Base-by-base conservation (phyloP, 2,888 invertebrate genomes). In the Neria commutata region DNA sequence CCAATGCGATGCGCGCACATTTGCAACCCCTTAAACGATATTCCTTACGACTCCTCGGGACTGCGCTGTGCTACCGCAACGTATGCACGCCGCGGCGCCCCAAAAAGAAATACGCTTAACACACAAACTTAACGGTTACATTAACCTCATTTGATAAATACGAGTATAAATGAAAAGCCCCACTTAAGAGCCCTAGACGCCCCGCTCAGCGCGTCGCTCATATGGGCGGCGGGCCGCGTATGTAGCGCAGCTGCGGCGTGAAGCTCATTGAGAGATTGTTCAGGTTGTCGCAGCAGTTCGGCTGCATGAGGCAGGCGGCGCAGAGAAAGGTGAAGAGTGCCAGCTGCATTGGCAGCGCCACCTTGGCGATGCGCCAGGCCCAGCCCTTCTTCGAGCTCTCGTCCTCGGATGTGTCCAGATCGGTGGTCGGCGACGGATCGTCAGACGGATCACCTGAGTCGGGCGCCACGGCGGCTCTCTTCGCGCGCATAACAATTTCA, bases 181-280 rank as follows among this genome's bases (percentile, higher is more conserved):
- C 49, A 54, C 24, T 33, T 34, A 19, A 48, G 33, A 23, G 54
- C 50, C 21, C 10, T 17, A 26, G 17, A n/a, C 21, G 46, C 46
- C 16, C 23, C 26, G 17, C 11, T 23, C 42, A 5, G 42, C 21
- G 19, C 52, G 29, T 42, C 63, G 66, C 75, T 87, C 85, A 91
- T 72, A 90, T 87, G 19, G 91, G 91, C 62, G 91, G 91, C 40
- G 91, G 90, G 61, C 91, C 91, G 63, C 88, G 86, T 55, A 90
- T 86, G 74, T 91, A 91, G 66, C 89, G 87, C 67, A 92, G 82
- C 75, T 91, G 90, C 16, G 91, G 91, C 60, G 88, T 86, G 54
- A 91, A 83, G 50, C 89, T 89, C 78, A 89, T 84, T 62, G 87
- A 87, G 68, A 90, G 85, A 73, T 88, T 89, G 80, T 91, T 89